Evolutionary conservation across 2,113 vertebrate genomes (phyloP), one percentile per base, ranked within the genome.

Genomic region (Orcinus orca): DNA sequence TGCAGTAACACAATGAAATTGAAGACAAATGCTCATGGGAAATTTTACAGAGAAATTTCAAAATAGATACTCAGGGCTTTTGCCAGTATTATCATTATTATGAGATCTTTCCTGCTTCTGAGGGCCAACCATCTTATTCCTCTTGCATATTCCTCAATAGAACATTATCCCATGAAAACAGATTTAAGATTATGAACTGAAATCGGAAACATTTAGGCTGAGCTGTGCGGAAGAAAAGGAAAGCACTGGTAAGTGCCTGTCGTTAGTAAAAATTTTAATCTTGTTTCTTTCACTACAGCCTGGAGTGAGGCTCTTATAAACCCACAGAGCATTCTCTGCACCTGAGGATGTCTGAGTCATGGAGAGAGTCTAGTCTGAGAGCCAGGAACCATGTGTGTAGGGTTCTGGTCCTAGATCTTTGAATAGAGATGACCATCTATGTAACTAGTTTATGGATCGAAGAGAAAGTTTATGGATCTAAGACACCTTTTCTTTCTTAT

Each of bases 21-120:
- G 81, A 94, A 88, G 68, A 81, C 87, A 80, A 68, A 93, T 81
- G n/a, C 67, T 95, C 33, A 58, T 50, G 26, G 65, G 60, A 60
- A 38, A 53, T 84, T 97, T 95, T 81, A 88, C 68, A 58, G 65
- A 77, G 92, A 86, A 79, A 96, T 50, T 83, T 86, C 53, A 38
- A 74, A 86, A 83, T 76, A 60, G 47, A 88, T 33, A 70, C 36
- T 88, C 74, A 60, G 31, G 63, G 12, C 6, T 87, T 96, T 97
- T 73, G 41, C 18, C 38, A 29, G 47, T 29, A 53, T 63, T 88
- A 20, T 11, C 47, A 65, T 82, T 86, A 60, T 88, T 77, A 47
- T 41, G 44, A 93, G 14, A 77, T 25, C 20, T 73, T 55, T 14
- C 13, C n/a, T 60, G 12, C 21, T 90, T 88, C 60, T 85, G 17